phyloP scores from a whole-genome alignment of 2,113 vertebrate genomes.

The Leucoraja erinaceus region DNA sequence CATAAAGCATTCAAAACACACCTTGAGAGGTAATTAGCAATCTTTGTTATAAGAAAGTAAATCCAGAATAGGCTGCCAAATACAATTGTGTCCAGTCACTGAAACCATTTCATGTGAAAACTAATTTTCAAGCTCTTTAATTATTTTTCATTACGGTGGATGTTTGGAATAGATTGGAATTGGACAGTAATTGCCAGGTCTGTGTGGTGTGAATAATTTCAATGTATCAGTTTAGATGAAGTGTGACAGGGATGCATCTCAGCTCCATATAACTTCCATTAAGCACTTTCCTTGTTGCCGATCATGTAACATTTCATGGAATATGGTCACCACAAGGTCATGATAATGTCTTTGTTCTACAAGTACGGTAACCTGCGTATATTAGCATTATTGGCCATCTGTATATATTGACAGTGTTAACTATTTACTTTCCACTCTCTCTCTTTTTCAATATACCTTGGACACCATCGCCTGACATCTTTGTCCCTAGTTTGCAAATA shows the following conservation, averaged over 20 bases:
- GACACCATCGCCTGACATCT: not conserved
- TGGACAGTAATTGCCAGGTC: conserved; percentile 93
- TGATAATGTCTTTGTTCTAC: conserved; percentile 59
- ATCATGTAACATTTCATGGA: conserved; percentile 77
- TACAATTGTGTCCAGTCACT: conserved; percentile 87
- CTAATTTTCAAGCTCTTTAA: conserved; percentile 96
- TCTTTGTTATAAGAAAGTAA: conserved; percentile 87
- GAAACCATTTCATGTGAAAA: conserved; percentile 97
- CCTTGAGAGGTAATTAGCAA: conserved; percentile 85
- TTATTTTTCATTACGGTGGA: conserved; percentile 98
- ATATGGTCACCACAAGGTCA: conserved; percentile 84
- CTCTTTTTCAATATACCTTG: not conserved
- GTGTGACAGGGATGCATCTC: conserved; percentile 96
- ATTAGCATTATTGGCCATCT: conserved; percentile 47
- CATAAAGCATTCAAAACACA: conserved; percentile 71
- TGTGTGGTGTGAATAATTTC: conserved; percentile 78
- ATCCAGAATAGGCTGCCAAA: conserved; percentile 86
- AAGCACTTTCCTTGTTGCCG: conserved; percentile 83
- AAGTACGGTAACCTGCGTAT: conserved; percentile 65
- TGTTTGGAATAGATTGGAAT: conserved; percentile 92
- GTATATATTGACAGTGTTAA: not conserved
- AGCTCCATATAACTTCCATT: conserved; percentile 79
- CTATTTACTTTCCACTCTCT: not conserved
- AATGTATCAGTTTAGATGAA: conserved; percentile 92
- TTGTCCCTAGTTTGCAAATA: not conserved